Evolutionary conservation across 2,888 invertebrate species (phyloP).

Genomic region (Hedychridium roseum): DNA sequence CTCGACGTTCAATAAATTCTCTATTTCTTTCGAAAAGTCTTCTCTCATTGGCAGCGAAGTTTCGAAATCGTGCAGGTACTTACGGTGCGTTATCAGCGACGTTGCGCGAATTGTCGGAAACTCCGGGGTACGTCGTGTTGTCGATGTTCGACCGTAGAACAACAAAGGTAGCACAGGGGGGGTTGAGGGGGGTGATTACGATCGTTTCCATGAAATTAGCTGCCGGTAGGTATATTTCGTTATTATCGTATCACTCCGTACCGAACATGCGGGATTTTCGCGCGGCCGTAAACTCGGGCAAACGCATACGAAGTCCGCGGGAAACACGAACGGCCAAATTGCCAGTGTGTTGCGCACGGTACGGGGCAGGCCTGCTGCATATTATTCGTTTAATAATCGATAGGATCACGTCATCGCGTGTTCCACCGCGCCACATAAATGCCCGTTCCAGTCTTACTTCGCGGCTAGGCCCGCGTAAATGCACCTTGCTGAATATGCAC

Average conservation of each 20-base stretch:
- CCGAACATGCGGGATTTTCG: slow-evolving; percentile 48
- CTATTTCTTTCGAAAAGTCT: too few species aligned
- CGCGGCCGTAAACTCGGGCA: slow-evolving; percentile 47
- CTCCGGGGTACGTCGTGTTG: too few species aligned
- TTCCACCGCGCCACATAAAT: slow-evolving; percentile 14
- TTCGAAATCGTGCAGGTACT: too few species aligned
- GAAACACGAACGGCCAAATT: too few species aligned
- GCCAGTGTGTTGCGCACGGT: slow-evolving; percentile 45
- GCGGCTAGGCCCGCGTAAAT: slow-evolving; percentile 29
- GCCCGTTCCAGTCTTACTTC: slow-evolving; percentile 32
- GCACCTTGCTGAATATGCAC: too few species aligned
- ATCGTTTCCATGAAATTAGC: slow-evolving; percentile 44
- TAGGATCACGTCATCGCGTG: slow-evolving; percentile 61
- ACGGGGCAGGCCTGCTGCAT: slow-evolving; percentile 46
- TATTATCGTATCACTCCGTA: slow-evolving; percentile 47
- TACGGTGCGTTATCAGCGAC: too few species aligned
- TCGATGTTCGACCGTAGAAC: too few species aligned
- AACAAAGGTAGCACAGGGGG: too few species aligned
- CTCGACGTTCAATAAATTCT: too few species aligned
- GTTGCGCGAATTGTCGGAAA: too few species aligned
- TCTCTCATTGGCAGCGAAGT: too few species aligned
- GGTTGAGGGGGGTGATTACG: slow-evolving; percentile 1
- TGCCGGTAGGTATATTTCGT: slow-evolving; percentile 42
- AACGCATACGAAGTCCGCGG: too few species aligned
- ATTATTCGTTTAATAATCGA: slow-evolving; percentile 62